Evolutionary conservation across 2,888 invertebrate genomes (phyloP), one percentile per base, ranked within the genome.

Genomic region (Melangyna quadrimaculata): DNA sequence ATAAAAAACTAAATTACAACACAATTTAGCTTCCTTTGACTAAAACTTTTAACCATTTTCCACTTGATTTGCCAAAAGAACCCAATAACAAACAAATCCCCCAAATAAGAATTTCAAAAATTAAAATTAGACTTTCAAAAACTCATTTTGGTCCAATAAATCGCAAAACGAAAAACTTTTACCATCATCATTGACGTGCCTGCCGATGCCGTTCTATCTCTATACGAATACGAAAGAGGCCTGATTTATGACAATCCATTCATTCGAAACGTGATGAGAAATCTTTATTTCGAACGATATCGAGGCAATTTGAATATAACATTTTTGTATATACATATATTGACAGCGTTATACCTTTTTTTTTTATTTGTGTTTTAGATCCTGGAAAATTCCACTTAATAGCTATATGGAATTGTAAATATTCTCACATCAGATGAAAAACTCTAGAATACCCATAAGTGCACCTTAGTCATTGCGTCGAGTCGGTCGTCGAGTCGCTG

Each of bases 221-320:
- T n/a, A n/a, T n/a, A n/a, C n/a, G n/a, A n/a, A n/a, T n/a, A 12
- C 7, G 35, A 53, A 43, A 10, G 29, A 43, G 51, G 19, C 37
- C 27, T 74, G 63, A 74, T 74, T 74, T 43, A 74, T 74, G 65
- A 53, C 55, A 37, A 53, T 65, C 74, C 65, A 74, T 74, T 74
- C 43, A 74, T 55, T 55, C 29, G 32, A 65, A 45, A 43, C 74
- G 63, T 73, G 73, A 73, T 73, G 53, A 73, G 63, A 73, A 63
- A 73, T 63, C 53, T 43, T 74, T 65, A 74, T 65, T 74, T 53
- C 32, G 32, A 65, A 74, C 22, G 40, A 55, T 65, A 65, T 65
- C 65, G 40, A 77, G 35, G 55, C 29, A 57, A 57, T 78, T 78
- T 78, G 19, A 71, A 78, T 63, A 71, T 63, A 59, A 61, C 43